Base-by-base conservation (phyloP, 2,888 invertebrate species). In the Patella caerulea region DNA sequence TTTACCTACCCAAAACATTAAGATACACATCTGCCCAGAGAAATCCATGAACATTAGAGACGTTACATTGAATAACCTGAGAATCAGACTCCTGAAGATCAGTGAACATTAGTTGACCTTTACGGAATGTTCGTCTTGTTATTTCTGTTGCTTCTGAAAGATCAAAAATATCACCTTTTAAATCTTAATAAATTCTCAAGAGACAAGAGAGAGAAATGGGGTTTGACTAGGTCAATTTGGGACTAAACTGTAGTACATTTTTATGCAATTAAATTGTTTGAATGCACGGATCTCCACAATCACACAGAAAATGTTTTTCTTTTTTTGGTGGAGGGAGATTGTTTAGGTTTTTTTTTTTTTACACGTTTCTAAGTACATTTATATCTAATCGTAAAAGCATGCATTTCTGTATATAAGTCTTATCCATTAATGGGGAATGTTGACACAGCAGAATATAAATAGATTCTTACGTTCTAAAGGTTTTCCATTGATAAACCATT, bases 21-120 rank as follows among this genome's bases (percentile, higher is more conserved):
- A 99, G 94, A 92, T 96, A 98, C 76, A 99, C 97, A 93, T 99
- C 99, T 91, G 97, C 97, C 93, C 98, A 99, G 55, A 98, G 97
- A 92, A 98, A 99, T 52, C 99, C 99, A 85, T 97, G 94, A n/a
- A 96, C 95, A 92, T 99, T 99, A 88, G 98, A 98, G 1, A 98
- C 99, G 93, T 99, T 99, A 92, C 99, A 99, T 80, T 99, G 99
- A 91, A 98, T 98, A 92, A 99, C 99, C 82, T 86, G 84, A 0
- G 88, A 87, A 79, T 91, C 89, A 76, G 94, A 94, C 92, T 97
- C 98, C 72, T 94, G 93, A 78, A 99, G 93, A 85, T 95, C 94
- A 55, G 94, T 94, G 87, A 87, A 87, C 53, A 53, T 75, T 69
- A 88, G 76, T 29, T 79, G 79, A 56, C 86, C 81, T 15, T 77